Conservation (phyloP, 2,888 invertebrate genomes). For the Panopea generosa region DNA sequence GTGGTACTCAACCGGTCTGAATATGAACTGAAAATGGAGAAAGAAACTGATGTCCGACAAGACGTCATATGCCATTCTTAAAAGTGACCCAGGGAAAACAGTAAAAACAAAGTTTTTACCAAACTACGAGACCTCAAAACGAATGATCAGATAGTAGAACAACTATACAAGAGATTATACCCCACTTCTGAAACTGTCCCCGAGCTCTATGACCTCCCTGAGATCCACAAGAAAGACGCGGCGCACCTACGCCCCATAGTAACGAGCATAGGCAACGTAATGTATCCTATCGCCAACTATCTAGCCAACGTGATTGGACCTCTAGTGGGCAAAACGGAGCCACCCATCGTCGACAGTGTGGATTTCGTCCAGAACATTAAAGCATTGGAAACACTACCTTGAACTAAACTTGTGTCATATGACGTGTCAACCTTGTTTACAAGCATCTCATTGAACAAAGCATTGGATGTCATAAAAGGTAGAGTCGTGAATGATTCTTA, state of each 20-base stretch:
- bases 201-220: conserved; percentile 11
- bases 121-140: conserved; percentile 8
- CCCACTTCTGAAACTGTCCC: conserved; percentile 7
- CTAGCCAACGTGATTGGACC: conserved; percentile 19
- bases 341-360: conserved; percentile 22
- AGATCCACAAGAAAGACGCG: conserved; percentile 20
- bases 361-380: conserved; percentile 22
- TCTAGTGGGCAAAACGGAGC: conserved; percentile 18
- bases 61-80: too few species aligned
- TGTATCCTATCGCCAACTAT: conserved; percentile 6
- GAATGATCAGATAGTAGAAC: neutral
- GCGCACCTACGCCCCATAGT: conserved; percentile 2
- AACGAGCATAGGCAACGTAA: neutral
- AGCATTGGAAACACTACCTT: conserved; percentile 25
- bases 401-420: conserved; percentile 28
- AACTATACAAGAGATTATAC: conserved; percentile 3
- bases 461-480: neutral
- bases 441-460: conserved; percentile 11
- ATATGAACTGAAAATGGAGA: too few species aligned
- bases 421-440: conserved; percentile 37
- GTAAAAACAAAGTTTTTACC: conserved; percentile 4
- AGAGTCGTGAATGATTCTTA: neutral
- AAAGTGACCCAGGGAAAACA: too few species aligned
- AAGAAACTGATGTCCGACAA: too few species aligned
- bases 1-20: too few species aligned